Evolutionary conservation across 1,140 invertebrate genomes (phyloP).

Genomic region (Ectropis grisescens): DNA sequence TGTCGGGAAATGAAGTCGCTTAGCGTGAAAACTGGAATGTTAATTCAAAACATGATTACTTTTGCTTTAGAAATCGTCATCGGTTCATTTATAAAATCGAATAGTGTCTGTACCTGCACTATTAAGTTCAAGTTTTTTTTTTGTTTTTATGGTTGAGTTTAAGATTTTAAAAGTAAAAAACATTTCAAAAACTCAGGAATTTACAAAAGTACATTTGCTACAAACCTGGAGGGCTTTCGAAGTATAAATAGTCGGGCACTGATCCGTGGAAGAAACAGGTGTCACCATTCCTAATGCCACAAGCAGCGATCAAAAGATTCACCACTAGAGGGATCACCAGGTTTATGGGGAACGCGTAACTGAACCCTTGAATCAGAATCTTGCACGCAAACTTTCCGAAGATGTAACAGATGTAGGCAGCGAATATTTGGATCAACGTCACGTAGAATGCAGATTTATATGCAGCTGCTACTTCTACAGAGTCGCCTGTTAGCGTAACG

Average conservation of each 20-base stretch:
- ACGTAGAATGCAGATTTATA: slow-evolving; percentile 84
- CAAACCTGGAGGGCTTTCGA: slow-evolving; percentile 81
- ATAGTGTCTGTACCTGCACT: too few relatives aligned
- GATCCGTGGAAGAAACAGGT: slow-evolving; percentile 89
- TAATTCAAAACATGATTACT: too few relatives aligned
- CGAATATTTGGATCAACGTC: slow-evolving; percentile 84
- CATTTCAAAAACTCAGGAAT: too few relatives aligned
- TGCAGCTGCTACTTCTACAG: slow-evolving; percentile 76
- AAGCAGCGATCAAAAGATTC: slow-evolving; percentile 89
- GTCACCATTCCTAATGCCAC: slow-evolving; percentile 87
- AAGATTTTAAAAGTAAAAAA: too few relatives aligned
- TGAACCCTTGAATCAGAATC: slow-evolving; percentile 96
- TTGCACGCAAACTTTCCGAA: slow-evolving; percentile 97
- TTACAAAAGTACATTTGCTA: too few relatives aligned
- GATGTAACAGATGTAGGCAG: slow-evolving; percentile 90
- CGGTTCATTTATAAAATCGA: too few relatives aligned
- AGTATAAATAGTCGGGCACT: slow-evolving; percentile 91
- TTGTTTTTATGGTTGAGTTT: too few relatives aligned
- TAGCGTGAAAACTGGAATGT: slow-evolving; percentile 78
- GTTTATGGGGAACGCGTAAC: slow-evolving; percentile 95
- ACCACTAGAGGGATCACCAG: slow-evolving; percentile 91
- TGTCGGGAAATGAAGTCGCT: slow-evolving; percentile 89
- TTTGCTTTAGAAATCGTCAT: too few relatives aligned
- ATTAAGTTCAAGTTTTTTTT: too few relatives aligned
- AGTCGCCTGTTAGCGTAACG: slow-evolving; percentile 79